Base-by-base conservation (phyloP, 2,797 vertebrate genomes). In the Vespertilio murinus region DNA sequence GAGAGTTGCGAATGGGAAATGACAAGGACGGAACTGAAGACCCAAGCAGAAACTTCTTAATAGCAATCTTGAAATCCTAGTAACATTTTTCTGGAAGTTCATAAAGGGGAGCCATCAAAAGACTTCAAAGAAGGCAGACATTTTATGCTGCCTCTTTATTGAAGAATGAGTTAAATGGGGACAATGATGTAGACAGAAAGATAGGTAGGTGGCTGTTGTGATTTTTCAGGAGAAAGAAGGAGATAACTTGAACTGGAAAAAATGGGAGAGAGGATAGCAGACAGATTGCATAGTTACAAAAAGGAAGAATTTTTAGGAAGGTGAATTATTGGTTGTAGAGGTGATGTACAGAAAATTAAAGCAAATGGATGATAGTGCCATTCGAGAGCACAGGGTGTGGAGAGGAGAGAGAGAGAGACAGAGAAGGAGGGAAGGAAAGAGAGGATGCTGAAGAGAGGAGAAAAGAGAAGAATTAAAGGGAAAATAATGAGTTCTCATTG, bases 261-360 rank as follows among this genome's bases (percentile, higher is more conserved):
- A 86, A 59, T 35, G 54, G 35, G 30, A 67, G 25, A 3, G 5
- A 92, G 6, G 16, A 49, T 1, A 90, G 52, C 14, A 40, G 33
- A 23, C 12, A 73, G 65, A 71, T 17, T 16, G 12, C 25, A 82
- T 6, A 89, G 8, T 18, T 40, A 70, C 0, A 2, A 25, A 82
- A 81, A 75, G 47, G 20, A 95, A 74, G 65, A 30, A n/a, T 54
- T 80, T 82, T 56, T 20, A 33, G 77, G 20, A 33, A 18, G 64
- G 16, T 42, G 65, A 89, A 49, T 30, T 92, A 35, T 7, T 80
- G 33, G 8, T 56, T 28, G 25, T 56, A 30, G 11, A 16, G 49
- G 1, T 42, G 40, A 67, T 65, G 28, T 78, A 54, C 5, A 71
- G n/a, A 73, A 86, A 80, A 69, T 28, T 38, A 91, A 83, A 25